Percentiles rank a stretch among this genome's conserved stretches.
Evolutionary conservation across 2,888 invertebrate species (phyloP).

Genomic region (Hyppa rectilinea): DNA sequence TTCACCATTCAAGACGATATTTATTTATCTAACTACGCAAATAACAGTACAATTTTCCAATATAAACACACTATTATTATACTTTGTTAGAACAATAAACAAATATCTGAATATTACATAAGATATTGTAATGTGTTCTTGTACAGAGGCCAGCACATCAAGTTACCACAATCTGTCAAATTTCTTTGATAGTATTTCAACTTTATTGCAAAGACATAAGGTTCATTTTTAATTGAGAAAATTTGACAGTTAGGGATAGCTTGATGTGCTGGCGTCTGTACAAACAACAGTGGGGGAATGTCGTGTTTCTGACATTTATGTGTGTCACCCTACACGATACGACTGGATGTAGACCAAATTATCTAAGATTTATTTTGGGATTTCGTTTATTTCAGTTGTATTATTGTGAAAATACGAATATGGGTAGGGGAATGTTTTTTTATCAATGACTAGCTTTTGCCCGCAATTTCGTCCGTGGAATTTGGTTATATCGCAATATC

Average conservation of each 20-base stretch:
- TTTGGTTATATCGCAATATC: too few relatives aligned
- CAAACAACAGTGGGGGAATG: background rate
- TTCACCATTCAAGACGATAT: background rate
- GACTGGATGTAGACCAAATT: conserved; percentile 4
- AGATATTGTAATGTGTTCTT: background rate
- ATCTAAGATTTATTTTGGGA: background rate
- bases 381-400: background rate
- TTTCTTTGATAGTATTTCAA: too few relatives aligned
- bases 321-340: background rate
- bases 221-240: too few relatives aligned
- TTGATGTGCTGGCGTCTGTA: too few relatives aligned
- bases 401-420: background rate
- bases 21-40: background rate
- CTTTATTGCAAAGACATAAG: too few relatives aligned
- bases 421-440: background rate
- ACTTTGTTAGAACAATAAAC: background rate
- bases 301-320: conserved; percentile 5
- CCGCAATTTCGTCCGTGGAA: too few relatives aligned
- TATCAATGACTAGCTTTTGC: too few relatives aligned
- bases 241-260: too few relatives aligned
- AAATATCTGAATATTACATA: conserved; percentile 5
- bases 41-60: background rate
- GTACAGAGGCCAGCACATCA: too few relatives aligned
- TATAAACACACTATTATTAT: conserved; percentile 15
- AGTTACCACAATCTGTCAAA: too few relatives aligned